A percentile compares a stretch with the other conserved stretches of the same genome.
Evolutionary conservation across 2,888 invertebrate species (phyloP).

Genomic region (Holacanthella duospinosa): DNA sequence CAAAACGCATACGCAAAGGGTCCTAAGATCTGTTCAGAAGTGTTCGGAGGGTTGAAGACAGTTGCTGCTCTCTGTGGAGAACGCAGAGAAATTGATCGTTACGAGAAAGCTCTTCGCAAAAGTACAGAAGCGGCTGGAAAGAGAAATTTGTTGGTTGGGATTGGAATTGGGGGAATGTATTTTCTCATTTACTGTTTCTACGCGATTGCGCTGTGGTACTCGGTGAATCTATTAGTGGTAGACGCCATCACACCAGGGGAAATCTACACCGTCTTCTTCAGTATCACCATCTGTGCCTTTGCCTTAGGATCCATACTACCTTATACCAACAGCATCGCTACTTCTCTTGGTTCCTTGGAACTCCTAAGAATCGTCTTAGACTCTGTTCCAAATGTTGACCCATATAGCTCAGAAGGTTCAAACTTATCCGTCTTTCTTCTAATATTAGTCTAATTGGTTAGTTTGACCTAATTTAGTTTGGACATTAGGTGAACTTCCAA

Average conservation of each 20-base stretch:
- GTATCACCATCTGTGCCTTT: conserved; percentile 53
- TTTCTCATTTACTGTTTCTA: conserved; percentile 4
- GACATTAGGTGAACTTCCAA: conserved; percentile 43
- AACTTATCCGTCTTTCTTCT: no score
- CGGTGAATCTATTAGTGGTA: neutral
- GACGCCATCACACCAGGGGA: neutral
- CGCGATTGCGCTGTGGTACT: conserved; percentile 6
- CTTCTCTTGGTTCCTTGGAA: conserved; percentile 65
- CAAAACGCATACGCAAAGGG: conserved; percentile 55
- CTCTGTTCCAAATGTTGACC: conserved; percentile 44
- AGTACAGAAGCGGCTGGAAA: neutral
- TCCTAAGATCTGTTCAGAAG: conserved; percentile 65
- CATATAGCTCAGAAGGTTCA: conserved; percentile 41
- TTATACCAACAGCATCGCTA: conserved; percentile 64
- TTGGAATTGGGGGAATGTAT: conserved; percentile 5
- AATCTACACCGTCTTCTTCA: conserved; percentile 56
- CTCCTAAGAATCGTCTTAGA: conserved; percentile 43
- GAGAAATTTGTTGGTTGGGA: neutral
- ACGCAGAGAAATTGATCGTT: conserved; percentile 50
- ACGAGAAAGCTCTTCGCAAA: conserved; percentile 39
- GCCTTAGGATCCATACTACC: conserved; percentile 61
- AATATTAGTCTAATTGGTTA: no score
- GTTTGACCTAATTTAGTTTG: no score
- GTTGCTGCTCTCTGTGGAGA: conserved; percentile 69
- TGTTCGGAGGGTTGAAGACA: conserved; percentile 59